Evolutionary conservation across 2,888 invertebrate species (phyloP), one percentile per base, ranked within the genome.

Genomic region (Drosophila neonasuta): DNA sequence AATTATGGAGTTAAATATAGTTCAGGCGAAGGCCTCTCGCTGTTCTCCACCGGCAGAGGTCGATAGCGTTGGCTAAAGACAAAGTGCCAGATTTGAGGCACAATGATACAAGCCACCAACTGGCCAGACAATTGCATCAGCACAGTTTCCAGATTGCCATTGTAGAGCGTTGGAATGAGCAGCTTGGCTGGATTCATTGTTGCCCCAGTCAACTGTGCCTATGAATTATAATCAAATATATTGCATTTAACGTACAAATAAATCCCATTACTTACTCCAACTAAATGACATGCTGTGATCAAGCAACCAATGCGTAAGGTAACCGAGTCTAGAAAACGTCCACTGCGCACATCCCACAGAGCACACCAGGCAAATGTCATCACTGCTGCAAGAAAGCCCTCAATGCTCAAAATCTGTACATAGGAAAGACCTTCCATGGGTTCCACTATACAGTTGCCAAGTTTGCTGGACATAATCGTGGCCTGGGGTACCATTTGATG

Each of bases 51-150:
- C 1, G 32, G 36, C 0, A 71, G 13, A 6, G 60, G 54, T 0
- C 48, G 58, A 34, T 75, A 71, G 13, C 44, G 39, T 0, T 66
- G 69, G 1, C 65, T 63, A 8, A 32, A 74, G 20, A 51, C 66
- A 5, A 66, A 62, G 48, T 88, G 90, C 82, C 92, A 93, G 2
- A 91, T 67, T 0, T 90, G 34, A 1, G 92, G 86, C 1, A 90
- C 88, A 2, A 91, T 24, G 0, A 91, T 13, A 0, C 90, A 87
- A 1, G 92, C 92, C 2, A 83, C 48, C 2, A 92, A 36, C 0
- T 95, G 95, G 17, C 94, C 94, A 2, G 92, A 88, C 93, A 95
- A 94, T 80, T 93, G 95, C 0, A 94, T 34, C 94, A 95, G 94
- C 61, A 95, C 95, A 36, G 91, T 75, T 0, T 89, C 71, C 94